Conservation (phyloP, 2,797 vertebrate genomes). For the Scomberomorus guttatus region DNA sequence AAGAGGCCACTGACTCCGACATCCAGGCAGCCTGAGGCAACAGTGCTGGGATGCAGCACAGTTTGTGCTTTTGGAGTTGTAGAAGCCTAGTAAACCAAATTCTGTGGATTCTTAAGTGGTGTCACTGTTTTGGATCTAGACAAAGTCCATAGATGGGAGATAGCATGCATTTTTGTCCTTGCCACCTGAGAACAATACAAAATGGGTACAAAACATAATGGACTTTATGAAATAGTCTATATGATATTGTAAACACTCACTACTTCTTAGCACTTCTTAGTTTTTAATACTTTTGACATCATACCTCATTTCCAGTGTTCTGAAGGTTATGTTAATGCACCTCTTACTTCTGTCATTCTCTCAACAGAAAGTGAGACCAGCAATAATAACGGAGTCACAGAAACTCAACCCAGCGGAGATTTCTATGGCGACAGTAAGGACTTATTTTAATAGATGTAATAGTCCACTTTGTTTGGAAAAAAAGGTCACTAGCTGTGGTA, state of each 20-base stretch:
- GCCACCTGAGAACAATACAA: conserved; percentile 32
- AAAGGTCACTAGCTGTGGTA: background rate
- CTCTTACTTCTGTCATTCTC: conserved; percentile 68
- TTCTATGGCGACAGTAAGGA: conserved; percentile 98
- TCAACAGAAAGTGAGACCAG: conserved; percentile 89
- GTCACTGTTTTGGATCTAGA: conserved; percentile 33
- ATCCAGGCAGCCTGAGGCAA: conserved; percentile 61
- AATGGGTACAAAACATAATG: conserved; percentile 14
- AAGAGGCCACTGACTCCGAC: conserved; percentile 81
- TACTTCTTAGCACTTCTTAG: background rate
- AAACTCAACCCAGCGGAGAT: conserved; percentile 92
- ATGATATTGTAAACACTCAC: conserved; percentile 3
- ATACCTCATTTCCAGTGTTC: conserved; percentile 14
- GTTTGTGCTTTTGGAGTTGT: conserved; percentile 55
- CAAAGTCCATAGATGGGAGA: conserved; percentile 32
- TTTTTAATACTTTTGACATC: conserved; percentile 10
- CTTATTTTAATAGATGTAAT: background rate
- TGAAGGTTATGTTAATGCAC: conserved; percentile 50
- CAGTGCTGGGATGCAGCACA: conserved; percentile 60
- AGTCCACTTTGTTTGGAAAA: background rate
- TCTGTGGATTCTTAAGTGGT: conserved; percentile 31
- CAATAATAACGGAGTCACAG: conserved; percentile 88
- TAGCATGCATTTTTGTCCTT: conserved; percentile 33
- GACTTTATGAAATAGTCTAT: conserved; percentile 17
- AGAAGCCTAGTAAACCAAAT: conserved; percentile 26